phyloP scores from a whole-genome alignment of 2,888 invertebrate genomes.

The Eupithecia tripunctaria region DNA sequence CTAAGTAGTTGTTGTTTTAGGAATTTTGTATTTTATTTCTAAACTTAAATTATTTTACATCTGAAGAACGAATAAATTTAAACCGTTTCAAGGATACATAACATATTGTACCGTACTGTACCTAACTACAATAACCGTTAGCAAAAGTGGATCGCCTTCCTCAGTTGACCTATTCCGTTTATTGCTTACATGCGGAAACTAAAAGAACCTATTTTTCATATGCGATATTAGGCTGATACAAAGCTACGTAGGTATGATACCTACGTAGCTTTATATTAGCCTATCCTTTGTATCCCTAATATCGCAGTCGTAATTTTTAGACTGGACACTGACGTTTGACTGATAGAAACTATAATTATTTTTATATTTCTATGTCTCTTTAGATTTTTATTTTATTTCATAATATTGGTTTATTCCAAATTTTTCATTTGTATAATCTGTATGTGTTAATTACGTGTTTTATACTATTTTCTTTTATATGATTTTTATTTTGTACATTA shows the following conservation, averaged over 20 bases:
- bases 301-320: not conserved
- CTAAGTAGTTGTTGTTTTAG: too few relatives aligned
- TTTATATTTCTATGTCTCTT: too few relatives aligned
- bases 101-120: not conserved
- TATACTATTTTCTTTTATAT: too few relatives aligned
- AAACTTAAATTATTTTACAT: not conserved
- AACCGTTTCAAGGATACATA: not conserved
- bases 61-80: not conserved
- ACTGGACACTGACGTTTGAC: too few relatives aligned
- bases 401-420: too few relatives aligned
- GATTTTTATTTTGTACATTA: too few relatives aligned
- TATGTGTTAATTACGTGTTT: too few relatives aligned
- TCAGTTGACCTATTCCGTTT: conserved; percentile 34
- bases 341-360: too few relatives aligned
- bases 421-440: too few relatives aligned
- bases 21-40: not conserved
- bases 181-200: conserved; percentile 40
- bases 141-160: conserved; percentile 40
- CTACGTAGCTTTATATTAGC: not conserved
- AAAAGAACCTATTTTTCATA: not conserved
- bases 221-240: too few relatives aligned
- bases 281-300: not conserved
- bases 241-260: too few relatives aligned
- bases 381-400: too few relatives aligned
- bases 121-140: not conserved